Percentiles rank a stretch among this genome's conserved stretches.
Evolutionary conservation across 1,140 invertebrate genomes (phyloP).

Genomic region (Venustaconcha ellipsiformis): DNA sequence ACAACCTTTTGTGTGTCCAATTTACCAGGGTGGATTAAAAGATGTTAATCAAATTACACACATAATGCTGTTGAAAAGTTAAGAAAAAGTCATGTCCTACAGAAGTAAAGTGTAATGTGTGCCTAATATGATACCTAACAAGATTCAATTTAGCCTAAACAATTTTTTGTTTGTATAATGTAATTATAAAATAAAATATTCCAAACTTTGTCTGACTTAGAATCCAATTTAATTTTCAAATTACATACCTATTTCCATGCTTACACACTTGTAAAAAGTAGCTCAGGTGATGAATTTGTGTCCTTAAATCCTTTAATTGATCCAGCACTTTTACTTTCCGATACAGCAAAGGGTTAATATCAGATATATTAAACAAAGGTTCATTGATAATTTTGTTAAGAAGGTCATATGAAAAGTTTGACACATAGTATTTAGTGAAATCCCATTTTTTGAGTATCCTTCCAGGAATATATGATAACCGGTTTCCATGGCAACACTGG

Average conservation of each 20-base stretch:
- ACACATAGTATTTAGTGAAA: slow-evolving; percentile 81
- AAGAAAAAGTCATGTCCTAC: too few relatives aligned
- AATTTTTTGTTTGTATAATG: too few relatives aligned
- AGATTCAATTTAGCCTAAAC: too few relatives aligned
- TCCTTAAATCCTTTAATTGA: slow-evolving; percentile 74
- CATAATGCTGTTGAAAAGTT: too few relatives aligned
- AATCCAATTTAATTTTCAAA: too few relatives aligned
- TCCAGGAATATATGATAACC: slow-evolving; percentile 82
- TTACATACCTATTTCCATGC: slow-evolving; percentile 48
- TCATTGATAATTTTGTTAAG: slow-evolving; percentile 83
- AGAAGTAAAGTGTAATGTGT: too few relatives aligned
- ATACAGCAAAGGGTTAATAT: slow-evolving; percentile 78
- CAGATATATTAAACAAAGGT: slow-evolving; percentile 79
- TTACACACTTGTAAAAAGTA: slow-evolving; percentile 73
- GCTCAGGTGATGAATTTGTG: slow-evolving; percentile 78
- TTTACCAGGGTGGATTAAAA: too few relatives aligned
- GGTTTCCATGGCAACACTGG: slow-evolving; percentile 87
- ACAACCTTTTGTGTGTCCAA: too few relatives aligned
- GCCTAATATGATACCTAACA: too few relatives aligned
- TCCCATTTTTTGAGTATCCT: slow-evolving; percentile 83
- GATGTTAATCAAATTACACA: too few relatives aligned
- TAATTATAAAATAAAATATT: too few relatives aligned
- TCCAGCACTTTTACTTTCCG: slow-evolving; percentile 75
- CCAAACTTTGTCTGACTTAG: too few relatives aligned
- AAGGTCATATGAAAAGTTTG: slow-evolving; percentile 83